Conservation (phyloP, 2,113 vertebrate species). For the Poicephalus gulielmi region DNA sequence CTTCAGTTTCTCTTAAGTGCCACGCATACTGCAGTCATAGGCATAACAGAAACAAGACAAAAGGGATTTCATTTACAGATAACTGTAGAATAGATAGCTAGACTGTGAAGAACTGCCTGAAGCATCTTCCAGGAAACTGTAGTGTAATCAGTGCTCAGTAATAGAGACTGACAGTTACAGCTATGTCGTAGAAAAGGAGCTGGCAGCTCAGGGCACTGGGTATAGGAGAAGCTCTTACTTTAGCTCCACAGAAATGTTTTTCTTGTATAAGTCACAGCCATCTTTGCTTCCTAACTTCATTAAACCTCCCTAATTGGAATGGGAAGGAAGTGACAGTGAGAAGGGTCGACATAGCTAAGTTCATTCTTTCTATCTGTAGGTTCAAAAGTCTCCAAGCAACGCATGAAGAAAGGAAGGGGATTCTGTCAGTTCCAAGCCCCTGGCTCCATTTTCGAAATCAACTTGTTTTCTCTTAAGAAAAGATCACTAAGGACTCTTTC, state of each 20-base stretch:
- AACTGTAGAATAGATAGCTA: background rate
- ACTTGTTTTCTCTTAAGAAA: background rate
- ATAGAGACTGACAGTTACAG: background rate
- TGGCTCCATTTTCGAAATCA: background rate
- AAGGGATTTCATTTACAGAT: background rate
- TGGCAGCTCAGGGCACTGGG: background rate
- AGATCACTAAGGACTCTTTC: background rate
- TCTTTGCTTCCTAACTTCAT: background rate
- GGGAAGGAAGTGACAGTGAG: accelerated
- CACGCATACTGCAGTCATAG: background rate
- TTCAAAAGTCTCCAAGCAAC: background rate
- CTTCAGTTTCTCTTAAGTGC: background rate
- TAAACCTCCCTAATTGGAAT: background rate
- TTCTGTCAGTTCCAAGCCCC: background rate
- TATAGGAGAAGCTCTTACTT: background rate
- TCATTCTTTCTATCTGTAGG: background rate
- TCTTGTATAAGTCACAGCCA: background rate
- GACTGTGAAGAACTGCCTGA: background rate
- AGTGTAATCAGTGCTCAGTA: background rate
- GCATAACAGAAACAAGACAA: background rate
- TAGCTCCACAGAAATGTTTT: background rate
- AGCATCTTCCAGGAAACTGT: background rate
- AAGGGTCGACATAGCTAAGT: background rate
- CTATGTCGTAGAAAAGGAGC: background rate
- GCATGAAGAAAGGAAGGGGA: background rate